These are phyloP conservation scores for Ceryle rudis DNA, from an alignment of 2,797 vertebrate genomes.

Conservation along the genomic window DNA sequence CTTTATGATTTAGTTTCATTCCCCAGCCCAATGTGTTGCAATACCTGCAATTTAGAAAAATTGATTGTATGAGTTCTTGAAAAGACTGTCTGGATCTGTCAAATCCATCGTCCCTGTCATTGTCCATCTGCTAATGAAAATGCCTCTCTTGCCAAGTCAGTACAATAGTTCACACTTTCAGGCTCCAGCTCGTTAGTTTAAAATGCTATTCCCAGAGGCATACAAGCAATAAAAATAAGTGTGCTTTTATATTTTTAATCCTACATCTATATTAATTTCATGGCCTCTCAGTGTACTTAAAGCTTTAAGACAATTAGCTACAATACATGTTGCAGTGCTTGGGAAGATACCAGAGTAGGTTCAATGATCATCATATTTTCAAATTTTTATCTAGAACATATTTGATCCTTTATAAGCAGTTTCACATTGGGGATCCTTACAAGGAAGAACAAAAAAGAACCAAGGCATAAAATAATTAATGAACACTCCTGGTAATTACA, in stretches of 20 bases:
- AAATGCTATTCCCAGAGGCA: not conserved
- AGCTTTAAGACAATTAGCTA: constrained; percentile 1
- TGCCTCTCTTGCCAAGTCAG: not conserved
- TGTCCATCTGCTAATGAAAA: constrained; percentile 58
- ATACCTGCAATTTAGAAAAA: constrained; percentile 14
- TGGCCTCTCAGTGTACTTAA: not conserved
- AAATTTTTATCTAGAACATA: not conserved
- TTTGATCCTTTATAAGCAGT: not conserved
- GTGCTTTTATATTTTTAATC: not conserved
- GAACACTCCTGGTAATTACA: not conserved
- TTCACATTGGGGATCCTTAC: not conserved
- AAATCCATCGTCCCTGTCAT: constrained; percentile 13
- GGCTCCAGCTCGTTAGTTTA: constrained; percentile 7
- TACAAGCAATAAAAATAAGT: not conserved
- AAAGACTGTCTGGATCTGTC: constrained; percentile 42
- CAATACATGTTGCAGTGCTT: not conserved
- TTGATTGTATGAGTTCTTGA: constrained; percentile 61
- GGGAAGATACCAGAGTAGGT: not conserved
- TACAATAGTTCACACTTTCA: not conserved
- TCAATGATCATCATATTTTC: not conserved
- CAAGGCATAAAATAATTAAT: not conserved
- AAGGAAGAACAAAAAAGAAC: not conserved
- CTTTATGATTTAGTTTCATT: not conserved
- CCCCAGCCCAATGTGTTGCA: not conserved
- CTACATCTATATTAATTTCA: not conserved